Evolutionary conservation across 2,888 invertebrate species (phyloP), one percentile per base, ranked within the genome.

Genomic region (Disparrhopalites patrizii): DNA sequence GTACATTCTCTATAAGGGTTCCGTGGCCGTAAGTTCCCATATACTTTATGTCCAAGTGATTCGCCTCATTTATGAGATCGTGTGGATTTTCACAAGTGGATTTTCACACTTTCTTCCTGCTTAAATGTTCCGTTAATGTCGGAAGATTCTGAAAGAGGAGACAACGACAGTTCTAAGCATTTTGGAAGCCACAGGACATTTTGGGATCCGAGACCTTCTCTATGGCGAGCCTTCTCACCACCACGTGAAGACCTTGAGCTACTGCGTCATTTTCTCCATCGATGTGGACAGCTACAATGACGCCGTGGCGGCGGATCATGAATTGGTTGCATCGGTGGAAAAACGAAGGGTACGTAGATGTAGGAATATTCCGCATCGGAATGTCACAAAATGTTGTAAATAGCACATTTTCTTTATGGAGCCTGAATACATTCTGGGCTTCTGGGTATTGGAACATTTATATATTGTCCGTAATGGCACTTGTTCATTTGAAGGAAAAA

Each of bases 181-280:
- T 57, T 55, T 72, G 2, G 67, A 67, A 43, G 62, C 70, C 1
- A 70, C 73, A 0, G 69, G 70, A 4, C 69, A 72, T 61, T 69
- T 71, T 54, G 73, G 73, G 15, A 52, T 71, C 1, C 33, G 70
- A 5, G 73, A 73, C 57, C 57, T 73, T 10, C 61, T 73, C 2
- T 72, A 72, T 50, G 74, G 73, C 7, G 73, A 73, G 20, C 74
- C 74, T 0, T 60, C 68, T 28, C 72, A 75, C 25, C 67, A 69
- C 30, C 62, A 67, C 18, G 40, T 72, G 23, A 68, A 68, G 61
- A 73, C 69, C 15, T 31, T 72, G 25, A 72, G 72, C 55, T 66
- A 72, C 40, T 69, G 69, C 8, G 62, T 66, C 31, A 40, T 75
- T 28, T 75, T 73, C 47, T 50, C 66, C 7, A 71, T 75, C 15